These are phyloP conservation scores for Lepilemur septentrionalis DNA, from an alignment of 2,797 vertebrate genomes.

Conservation along the genomic window DNA sequence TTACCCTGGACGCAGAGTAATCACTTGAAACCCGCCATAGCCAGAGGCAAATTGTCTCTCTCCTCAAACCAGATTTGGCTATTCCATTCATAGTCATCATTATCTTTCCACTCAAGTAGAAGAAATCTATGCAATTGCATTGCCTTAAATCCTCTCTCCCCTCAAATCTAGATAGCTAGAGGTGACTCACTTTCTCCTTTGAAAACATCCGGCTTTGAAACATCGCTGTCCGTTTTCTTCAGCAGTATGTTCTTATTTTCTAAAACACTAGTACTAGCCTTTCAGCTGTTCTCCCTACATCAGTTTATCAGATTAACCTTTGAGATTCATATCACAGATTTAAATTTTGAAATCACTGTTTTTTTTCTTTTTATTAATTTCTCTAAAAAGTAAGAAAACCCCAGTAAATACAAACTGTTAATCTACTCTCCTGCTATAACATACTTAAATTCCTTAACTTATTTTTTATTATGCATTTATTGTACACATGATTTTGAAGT, in stretches of 20 bases:
- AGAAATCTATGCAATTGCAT: not conserved
- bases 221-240: not conserved
- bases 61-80: not conserved
- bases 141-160: not conserved
- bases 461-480: not conserved
- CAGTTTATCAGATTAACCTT: not conserved
- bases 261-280: not conserved
- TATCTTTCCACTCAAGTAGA: not conserved
- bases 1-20: not conserved
- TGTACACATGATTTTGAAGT: not conserved
- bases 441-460: not conserved
- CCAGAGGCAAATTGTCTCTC: not conserved
- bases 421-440: not conserved
- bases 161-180: not conserved
- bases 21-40: not conserved
- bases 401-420: not conserved
- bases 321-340: not conserved
- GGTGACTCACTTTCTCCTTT: not conserved
- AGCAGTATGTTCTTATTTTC: not conserved
- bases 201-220: not conserved
- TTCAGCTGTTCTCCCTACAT: rapidly evolving
- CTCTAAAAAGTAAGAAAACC: not conserved
- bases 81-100: not conserved
- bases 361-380: not conserved
- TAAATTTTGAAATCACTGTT: not conserved